Conservation (phyloP, 1,140 invertebrate genomes). For the Steinernema khuongi region DNA sequence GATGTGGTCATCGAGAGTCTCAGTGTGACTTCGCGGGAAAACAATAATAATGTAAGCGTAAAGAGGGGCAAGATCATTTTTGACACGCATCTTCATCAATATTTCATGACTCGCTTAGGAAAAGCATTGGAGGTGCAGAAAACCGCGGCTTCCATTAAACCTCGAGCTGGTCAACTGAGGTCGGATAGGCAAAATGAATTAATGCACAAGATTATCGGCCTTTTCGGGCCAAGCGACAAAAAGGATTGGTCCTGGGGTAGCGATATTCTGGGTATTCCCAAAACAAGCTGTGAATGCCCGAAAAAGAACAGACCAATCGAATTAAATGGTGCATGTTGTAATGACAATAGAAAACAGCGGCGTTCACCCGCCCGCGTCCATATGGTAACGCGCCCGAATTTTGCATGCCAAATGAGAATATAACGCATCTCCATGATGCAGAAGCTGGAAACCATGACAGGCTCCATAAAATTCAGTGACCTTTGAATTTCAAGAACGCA, state of each 20-base stretch:
- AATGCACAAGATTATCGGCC: background rate
- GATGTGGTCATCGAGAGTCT: too few relatives aligned
- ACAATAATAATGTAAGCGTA: background rate
- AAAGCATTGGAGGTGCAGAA: background rate
- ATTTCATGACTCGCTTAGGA: background rate
- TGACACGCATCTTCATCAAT: background rate
- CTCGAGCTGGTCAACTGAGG: too few relatives aligned
- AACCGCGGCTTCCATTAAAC: background rate
- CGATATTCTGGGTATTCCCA: background rate
- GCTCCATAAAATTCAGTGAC: too few relatives aligned
- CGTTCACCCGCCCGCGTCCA: too few relatives aligned
- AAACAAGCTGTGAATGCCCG: background rate
- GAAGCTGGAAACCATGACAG: too few relatives aligned
- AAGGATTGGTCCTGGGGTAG: background rate
- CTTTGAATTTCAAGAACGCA: too few relatives aligned
- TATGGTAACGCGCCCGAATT: too few relatives aligned
- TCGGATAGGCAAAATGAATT: background rate
- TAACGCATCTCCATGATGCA: too few relatives aligned
- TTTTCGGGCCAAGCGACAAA: background rate
- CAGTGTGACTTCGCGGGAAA: too few relatives aligned
- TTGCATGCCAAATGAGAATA: too few relatives aligned
- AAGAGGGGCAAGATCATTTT: background rate
- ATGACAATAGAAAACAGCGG: too few relatives aligned
- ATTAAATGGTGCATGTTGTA: too few relatives aligned
- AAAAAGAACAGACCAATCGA: background rate